phyloP scores from a whole-genome alignment of 2,888 invertebrate genomes.

The Girardia tigrina region DNA sequence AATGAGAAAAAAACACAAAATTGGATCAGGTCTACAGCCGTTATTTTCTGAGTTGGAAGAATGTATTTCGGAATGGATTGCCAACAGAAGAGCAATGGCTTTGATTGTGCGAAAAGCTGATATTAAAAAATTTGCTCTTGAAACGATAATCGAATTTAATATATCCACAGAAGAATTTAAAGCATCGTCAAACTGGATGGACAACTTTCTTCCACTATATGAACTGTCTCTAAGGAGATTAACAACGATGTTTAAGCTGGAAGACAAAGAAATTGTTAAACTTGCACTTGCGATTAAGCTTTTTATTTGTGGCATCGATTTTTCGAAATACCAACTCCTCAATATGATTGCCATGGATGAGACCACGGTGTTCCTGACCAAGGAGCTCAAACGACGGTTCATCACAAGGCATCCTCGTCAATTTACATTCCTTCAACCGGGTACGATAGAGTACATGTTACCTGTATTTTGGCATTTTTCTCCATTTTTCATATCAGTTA shows the following conservation, averaged over 20 bases:
- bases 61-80: neutral
- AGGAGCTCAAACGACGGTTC: too few species aligned
- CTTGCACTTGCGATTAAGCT: too few species aligned
- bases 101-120: conserved; percentile 8
- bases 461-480: neutral
- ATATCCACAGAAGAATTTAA: conserved; percentile 12
- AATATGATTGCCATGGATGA: too few species aligned
- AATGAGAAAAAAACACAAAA: too few species aligned
- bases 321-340: too few species aligned
- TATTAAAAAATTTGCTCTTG: too few species aligned
- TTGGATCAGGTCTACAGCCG: too few species aligned
- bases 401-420: too few species aligned
- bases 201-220: neutral
- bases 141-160: neutral
- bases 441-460: neutral
- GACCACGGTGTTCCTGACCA: too few species aligned
- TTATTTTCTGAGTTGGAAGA: conserved; percentile 17
- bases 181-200: neutral
- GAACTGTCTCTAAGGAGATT: conserved; percentile 3
- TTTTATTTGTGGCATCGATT: too few species aligned
- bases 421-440: too few species aligned
- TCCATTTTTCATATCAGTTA: too few species aligned
- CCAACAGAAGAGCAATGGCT: conserved; percentile 4
- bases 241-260: neutral
- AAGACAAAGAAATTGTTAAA: neutral